Evolutionary conservation across 2,797 vertebrate genomes (phyloP), one percentile per base, ranked within the genome.

Genomic region (Smutsia gigantea): DNA sequence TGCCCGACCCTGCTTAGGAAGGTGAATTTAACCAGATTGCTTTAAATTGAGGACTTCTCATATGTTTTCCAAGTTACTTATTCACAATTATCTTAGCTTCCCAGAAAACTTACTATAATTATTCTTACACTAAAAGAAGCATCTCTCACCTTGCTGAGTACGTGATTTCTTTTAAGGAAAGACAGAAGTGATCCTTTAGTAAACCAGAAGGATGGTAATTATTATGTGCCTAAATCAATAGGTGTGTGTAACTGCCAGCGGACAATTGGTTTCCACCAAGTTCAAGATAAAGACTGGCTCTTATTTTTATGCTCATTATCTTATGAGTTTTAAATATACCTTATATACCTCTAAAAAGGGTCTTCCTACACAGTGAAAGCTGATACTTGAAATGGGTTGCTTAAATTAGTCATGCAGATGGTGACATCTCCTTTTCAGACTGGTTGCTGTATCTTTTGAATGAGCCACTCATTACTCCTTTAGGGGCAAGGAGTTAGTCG

Each of bases 91-190:
- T 34, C 55, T 87, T 87, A 85, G 42, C 66, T 84, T 83, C 87
- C 74, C 81, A 42, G 46, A 84, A 90, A 83, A 74, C 68, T 84
- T 77, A 37, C 0, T 34, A 6, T 55, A 21, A 11, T 94, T 31
- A 64, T 46, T 83, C n/a, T 87, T 81, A 37, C 12, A 37, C 31
- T 95, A 31, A 81, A 90, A 75, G n/a, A 79, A 27, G 10, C 31
- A 72, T 93, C 29, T 51, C 27, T 74, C 25, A n/a, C 55, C 57
- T 77, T 83, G 27, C 46, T 91, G 78, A 83, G 7, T 68, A 59
- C 27, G 31, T 72, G 71, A 71, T 79, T 93, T 94, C 79, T 90
- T 59, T 88, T 69, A 6, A 69, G 77, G n/a, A 90, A 87, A 87
- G 23, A 55, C 49, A 85, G 49, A 29, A 14, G 8, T 69, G 87